Evolutionary conservation across 2,888 invertebrate species (phyloP).

Genomic region (Phanerotoma sp.): DNA sequence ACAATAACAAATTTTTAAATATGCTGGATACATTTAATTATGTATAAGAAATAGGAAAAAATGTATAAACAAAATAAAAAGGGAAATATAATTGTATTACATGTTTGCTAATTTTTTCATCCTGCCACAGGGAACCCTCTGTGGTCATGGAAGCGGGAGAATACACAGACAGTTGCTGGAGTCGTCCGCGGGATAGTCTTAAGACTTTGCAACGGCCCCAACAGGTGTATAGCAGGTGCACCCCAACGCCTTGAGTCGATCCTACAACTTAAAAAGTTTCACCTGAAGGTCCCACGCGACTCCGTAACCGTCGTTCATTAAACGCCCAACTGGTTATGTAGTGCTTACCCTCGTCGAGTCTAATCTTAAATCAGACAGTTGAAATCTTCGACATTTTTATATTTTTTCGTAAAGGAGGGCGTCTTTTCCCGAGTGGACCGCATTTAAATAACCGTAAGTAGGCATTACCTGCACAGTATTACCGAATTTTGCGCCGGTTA

Average conservation of each 20-base stretch:
- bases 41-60: too few species aligned
- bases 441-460: neutral
- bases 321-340: slow-evolving; percentile 28
- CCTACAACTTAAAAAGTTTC: slow-evolving; percentile 44
- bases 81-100: neutral
- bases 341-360: neutral
- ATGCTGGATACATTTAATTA: too few species aligned
- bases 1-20: too few species aligned
- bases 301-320: slow-evolving; percentile 46
- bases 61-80: too few species aligned
- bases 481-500: neutral
- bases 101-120: too few species aligned
- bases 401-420: too few species aligned
- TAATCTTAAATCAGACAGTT: slow-evolving; percentile 6
- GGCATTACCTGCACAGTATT: neutral
- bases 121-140: neutral
- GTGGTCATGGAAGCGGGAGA: neutral
- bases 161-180: slow-evolving; percentile 4
- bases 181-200: slow-evolving; percentile 20
- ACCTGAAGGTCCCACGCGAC: slow-evolving; percentile 55
- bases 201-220: slow-evolving; percentile 47
- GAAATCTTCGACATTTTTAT: neutral
- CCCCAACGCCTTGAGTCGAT: slow-evolving; percentile 42
- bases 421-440: too few species aligned
- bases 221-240: slow-evolving; percentile 57